Percentiles rank a stretch among this genome's conserved stretches.
Evolutionary conservation across 1,140 invertebrate species (phyloP).

Genomic region (Mylabris phalerata): DNA sequence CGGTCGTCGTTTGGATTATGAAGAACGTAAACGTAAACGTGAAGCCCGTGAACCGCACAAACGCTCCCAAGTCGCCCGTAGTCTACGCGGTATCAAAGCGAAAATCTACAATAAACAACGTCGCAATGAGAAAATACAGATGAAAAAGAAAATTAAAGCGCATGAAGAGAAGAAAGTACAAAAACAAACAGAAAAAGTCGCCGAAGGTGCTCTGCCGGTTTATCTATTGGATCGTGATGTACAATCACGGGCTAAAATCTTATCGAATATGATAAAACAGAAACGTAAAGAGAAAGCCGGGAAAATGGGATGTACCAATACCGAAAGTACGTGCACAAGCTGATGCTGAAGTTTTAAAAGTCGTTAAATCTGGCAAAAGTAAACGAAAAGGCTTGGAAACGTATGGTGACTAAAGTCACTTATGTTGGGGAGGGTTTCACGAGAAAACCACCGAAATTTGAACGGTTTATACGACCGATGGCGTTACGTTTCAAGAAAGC

Average conservation of each 20-base stretch:
- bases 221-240: conserved; percentile 95
- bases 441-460: conserved; percentile 98
- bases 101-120: conserved; percentile 97
- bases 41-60: conserved; percentile 91
- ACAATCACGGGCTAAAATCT: conserved; percentile 87
- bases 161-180: conserved; percentile 89
- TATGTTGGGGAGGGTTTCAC: conserved; percentile 98
- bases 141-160: conserved; percentile 95
- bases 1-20: conserved; percentile 94
- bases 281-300: conserved; percentile 99
- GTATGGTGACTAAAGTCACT: conserved; percentile 99
- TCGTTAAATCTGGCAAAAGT: conserved; percentile 89
- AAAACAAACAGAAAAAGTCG: conserved; percentile 72
- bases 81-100: conserved; percentile 91
- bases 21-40: conserved; percentile 93
- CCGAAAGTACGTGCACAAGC: conserved; percentile 96
- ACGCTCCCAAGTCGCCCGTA: conserved; percentile 81
- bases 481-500: conserved; percentile 93
- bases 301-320: conserved; percentile 99
- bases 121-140: conserved; percentile 96
- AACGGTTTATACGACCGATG: conserved; percentile 98
- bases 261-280: conserved; percentile 99
- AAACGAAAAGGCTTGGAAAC: conserved; percentile 97
- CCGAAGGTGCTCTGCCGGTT: conserved; percentile 89
- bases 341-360: conserved; percentile 97